Evolutionary conservation across 1,140 invertebrate genomes (phyloP).

Genomic region (Mycetomoellerius zeteki): DNA sequence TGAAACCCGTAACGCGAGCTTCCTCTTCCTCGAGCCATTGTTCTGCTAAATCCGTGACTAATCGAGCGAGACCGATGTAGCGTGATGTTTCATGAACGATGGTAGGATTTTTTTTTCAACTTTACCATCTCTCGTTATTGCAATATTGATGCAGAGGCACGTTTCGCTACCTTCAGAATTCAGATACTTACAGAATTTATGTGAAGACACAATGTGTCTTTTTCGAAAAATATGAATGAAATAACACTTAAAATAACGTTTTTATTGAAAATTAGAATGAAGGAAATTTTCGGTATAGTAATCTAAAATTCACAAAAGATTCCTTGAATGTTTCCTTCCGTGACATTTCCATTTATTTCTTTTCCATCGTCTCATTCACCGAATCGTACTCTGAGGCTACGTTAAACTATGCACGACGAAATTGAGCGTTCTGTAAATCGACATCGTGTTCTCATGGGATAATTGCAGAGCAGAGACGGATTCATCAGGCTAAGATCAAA

Average conservation of each 20-base stretch:
- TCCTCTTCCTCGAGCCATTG: conserved; percentile 74
- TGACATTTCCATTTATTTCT: neutral
- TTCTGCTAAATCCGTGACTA: conserved; percentile 66
- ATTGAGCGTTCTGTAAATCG: conserved; percentile 20
- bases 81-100: conserved; percentile 65
- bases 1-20: conserved; percentile 73
- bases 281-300: neutral
- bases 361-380: neutral
- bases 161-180: neutral
- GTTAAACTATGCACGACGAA: neutral
- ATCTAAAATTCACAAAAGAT: neutral
- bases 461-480: conserved; percentile 9
- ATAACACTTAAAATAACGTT: neutral
- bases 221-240: neutral
- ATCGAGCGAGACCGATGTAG: conserved; percentile 69
- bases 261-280: neutral
- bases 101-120: neutral
- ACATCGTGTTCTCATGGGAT: neutral
- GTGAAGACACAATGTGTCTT: neutral
- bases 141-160: conserved; percentile 16
- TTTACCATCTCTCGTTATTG: conserved; percentile 25
- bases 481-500: conserved; percentile 22
- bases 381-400: neutral
- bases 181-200: neutral
- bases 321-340: neutral